Evolutionary conservation across 64 coral and sea anemone genomes (phyloP), one percentile per base, ranked within the genome.

Genomic region (Dendrophyllia cribrosa): DNA sequence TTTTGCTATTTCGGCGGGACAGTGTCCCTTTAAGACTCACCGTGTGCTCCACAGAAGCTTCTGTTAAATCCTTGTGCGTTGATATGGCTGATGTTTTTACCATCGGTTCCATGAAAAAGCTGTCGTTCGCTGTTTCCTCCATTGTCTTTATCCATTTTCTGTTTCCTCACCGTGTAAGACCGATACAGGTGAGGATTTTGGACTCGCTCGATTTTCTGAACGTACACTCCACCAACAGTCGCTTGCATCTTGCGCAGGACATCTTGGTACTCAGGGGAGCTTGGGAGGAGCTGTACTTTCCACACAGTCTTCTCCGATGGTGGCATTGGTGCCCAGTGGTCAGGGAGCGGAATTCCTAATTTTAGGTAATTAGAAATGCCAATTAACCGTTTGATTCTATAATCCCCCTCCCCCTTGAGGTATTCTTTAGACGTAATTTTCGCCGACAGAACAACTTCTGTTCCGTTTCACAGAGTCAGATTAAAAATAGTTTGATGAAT

Each of bases 101-200:
- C 45, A 46, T 45, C 17, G 7, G 85, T 87, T 4, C 85, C 85
- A 73, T 87, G 85, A 20, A 87, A 87, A 0, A 87, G 20, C 47
- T 70, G 49, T 3, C 55, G 44, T 59, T 75, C 86, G 20, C 59
- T 88, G n/a, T 75, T 76, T 23, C 51, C 24, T 75, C 6, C 9
- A 14, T 73, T 88, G 51, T 59, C 70, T 75, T 75, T 88, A 55
- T 88, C 86, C 67, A 88, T 76, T 75, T 88, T 75, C 8, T 75
- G 4, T 50, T 88, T 88, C 8, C 15, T 1, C 7, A 88, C 12
- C 70, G 75, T 88, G 51, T 88, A 88, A 3, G 8, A 43, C 11
- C 6, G 13, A 22, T 87, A 87, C 16, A 87, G 46, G 21, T 87
- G 66, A 23, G 85, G 85, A 16, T 87, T 87, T 17, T 87, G 85